Percentiles rank a stretch among this genome's conserved stretches.
These are phyloP conservation scores for Lordiphosa fenestrarum DNA, from an alignment of 2,888 invertebrate genomes.

Conservation along the genomic window DNA sequence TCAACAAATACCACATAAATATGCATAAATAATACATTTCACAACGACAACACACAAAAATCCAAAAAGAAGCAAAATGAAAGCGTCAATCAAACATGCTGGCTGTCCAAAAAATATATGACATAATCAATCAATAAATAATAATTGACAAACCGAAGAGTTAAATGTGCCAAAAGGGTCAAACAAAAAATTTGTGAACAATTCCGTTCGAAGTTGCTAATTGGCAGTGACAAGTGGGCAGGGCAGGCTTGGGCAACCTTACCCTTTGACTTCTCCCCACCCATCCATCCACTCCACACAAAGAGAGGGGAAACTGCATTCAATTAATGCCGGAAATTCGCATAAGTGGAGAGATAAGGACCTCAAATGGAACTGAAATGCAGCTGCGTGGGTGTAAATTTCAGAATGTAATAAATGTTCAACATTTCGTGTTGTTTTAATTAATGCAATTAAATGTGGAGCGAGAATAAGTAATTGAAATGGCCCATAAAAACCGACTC, in stretches of 20 bases:
- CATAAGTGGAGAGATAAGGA: slow-evolving; percentile 54
- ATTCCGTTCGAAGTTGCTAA: slow-evolving; percentile 10
- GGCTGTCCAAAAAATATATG: slow-evolving; percentile 25
- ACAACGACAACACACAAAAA: not conserved
- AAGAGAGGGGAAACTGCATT: slow-evolving; percentile 33
- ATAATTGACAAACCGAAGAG: slow-evolving; percentile 26
- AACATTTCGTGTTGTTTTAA: slow-evolving; percentile 67
- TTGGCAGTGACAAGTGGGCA: slow-evolving; percentile 25
- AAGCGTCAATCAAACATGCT: slow-evolving; percentile 31
- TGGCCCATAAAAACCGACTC: slow-evolving; percentile 45
- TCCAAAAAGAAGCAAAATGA: slow-evolving; percentile 2
- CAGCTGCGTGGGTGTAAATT: slow-evolving; percentile 9
- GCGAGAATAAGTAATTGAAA: slow-evolving; percentile 57
- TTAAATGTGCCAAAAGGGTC: slow-evolving; percentile 21
- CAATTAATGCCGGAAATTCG: slow-evolving; percentile 67
- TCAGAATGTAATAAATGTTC: slow-evolving; percentile 57
- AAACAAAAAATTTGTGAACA: not conserved
- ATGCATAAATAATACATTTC: slow-evolving; percentile 28
- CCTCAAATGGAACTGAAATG: slow-evolving; percentile 32
- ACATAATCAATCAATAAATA: slow-evolving; percentile 35
- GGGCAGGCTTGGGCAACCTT: not conserved
- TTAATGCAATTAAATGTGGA: slow-evolving; percentile 67
- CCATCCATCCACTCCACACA: not conserved
- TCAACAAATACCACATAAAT: slow-evolving; percentile 26
- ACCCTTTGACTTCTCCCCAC: not conserved